A percentile compares a stretch with the other conserved stretches of the same genome.
Evolutionary conservation across 53 echinoderm and acorn worm genomes (phyloP).

Genomic region (Astropecten irregularis): DNA sequence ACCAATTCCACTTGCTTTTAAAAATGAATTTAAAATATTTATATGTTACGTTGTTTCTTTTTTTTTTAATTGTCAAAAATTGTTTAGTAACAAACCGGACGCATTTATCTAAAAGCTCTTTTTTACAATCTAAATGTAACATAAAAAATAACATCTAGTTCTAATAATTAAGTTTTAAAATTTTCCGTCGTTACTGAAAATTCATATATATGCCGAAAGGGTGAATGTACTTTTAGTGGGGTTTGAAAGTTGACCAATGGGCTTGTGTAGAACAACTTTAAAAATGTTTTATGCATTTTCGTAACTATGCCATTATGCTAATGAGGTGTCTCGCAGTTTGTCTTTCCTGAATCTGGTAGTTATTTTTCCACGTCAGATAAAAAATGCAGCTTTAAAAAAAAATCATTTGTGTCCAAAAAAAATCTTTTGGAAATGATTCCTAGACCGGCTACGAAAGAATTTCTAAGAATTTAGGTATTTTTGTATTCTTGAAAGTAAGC

Average conservation of each 20-base stretch:
- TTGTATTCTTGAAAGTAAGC: no score
- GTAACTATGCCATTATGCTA: background rate
- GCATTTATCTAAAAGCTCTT: no score
- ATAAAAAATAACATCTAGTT: conserved; percentile 1
- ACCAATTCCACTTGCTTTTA: conserved; percentile 23
- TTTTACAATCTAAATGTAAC: background rate
- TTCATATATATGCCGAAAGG: conserved; percentile 35
- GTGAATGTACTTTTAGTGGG: conserved; percentile 34
- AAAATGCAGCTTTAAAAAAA: conserved; percentile 24
- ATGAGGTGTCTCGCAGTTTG: conserved; percentile 8
- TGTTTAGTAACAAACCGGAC: no score
- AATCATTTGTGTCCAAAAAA: no score
- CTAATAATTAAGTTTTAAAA: conserved; percentile 1
- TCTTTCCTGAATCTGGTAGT: conserved; percentile 27
- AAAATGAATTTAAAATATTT: no score
- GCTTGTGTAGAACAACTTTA: background rate
- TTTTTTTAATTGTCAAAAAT: no score
- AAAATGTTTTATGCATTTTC: conserved; percentile 18
- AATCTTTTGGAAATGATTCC: no score
- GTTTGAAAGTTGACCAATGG: conserved; percentile 11
- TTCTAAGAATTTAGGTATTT: no score
- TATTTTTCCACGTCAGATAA: background rate
- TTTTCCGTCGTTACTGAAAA: background rate
- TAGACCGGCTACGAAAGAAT: no score
- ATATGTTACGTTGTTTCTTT: no score